Base-by-base conservation (phyloP, 2,113 vertebrate species). In the Tyrannus savana region DNA sequence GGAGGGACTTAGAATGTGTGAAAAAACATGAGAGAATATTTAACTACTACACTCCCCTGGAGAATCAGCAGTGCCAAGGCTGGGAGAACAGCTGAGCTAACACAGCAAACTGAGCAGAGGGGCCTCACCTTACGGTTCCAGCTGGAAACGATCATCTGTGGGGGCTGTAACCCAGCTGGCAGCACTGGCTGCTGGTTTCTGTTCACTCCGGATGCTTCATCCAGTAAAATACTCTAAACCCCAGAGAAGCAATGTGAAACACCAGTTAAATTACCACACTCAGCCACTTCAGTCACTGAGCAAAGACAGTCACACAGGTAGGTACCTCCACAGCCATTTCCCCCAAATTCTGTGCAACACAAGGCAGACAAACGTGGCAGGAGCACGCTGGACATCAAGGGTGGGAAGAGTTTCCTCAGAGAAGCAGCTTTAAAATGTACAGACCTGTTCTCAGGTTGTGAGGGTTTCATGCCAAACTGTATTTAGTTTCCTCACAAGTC, bases 51-150 rank as follows among this genome's bases (percentile, higher is more conserved):
- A 2, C 12, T 46, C 22, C 49, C 11, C 25, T 25, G 17, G 55
- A 37, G 64, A 76, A 56, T 8, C 41, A 79, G 46, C 4, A 78
- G 37, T 9, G 30, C 6, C 17, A 8, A 9, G 21, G 14, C 10
- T 28, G 33, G 64, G 42, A 23, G 41, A 59, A 68, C 42, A 49
- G 44, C 37, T 46, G 31, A n/a, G 13, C 5, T 25, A 50, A 37
- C 19, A 59, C 5, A 79, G 33, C 35, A 63, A 37, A 44, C 5
- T 1, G 25, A 68, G 28, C 3, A 3, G 4, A 46, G 35, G 37
- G 18, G 3, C 39, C 97, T 97, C 92, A 99, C 99, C 99, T 98
- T 99, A 25, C 99, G 98, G 97, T 99, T 99, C 99, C 99, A 99
- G 97, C 99, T 99, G 93, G 99, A 99, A 92, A 99, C 66, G 0